phyloP scores from a whole-genome alignment of 2,113 vertebrate genomes.

The Rhinoderma darwinii region DNA sequence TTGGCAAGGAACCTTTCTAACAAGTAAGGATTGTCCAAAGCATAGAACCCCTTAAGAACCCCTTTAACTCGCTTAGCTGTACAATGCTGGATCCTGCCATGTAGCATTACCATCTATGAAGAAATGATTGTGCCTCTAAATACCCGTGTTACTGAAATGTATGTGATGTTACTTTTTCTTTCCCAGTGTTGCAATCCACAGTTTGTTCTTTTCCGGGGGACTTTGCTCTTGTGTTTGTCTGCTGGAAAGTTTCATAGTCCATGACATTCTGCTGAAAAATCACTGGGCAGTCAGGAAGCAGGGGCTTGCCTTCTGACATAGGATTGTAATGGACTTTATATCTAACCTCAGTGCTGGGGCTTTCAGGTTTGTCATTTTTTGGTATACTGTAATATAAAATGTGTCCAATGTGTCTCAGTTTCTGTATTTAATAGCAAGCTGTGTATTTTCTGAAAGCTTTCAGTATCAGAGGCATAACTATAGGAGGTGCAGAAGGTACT shows the following conservation, averaged over 20 bases:
- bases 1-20: too few relatives aligned
- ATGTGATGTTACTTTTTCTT: slow-evolving; percentile 6
- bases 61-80: too few relatives aligned
- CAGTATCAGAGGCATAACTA: too few relatives aligned
- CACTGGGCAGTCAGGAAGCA: not conserved
- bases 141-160: not conserved
- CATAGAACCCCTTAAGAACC: too few relatives aligned
- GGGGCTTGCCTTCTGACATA: not conserved
- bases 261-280: not conserved
- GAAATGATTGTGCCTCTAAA: not conserved
- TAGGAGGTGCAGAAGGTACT: too few relatives aligned
- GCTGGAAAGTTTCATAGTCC: slow-evolving; percentile 49
- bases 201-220: not conserved
- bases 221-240: slow-evolving; percentile 49
- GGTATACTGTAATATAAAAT: not conserved
- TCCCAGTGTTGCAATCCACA: slow-evolving; percentile 16
- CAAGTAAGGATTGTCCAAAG: too few relatives aligned
- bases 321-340: slow-evolving; percentile 47
- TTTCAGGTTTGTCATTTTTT: slow-evolving; percentile 39
- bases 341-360: slow-evolving; percentile 37
- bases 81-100: not conserved
- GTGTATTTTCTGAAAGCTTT: not conserved
- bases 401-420: not conserved
- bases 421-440: not conserved
- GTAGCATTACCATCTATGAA: not conserved